A percentile compares a stretch with the other conserved stretches of the same genome.
These are phyloP conservation scores for Amazona vittata DNA, from an alignment of 2,113 vertebrate species.

Conservation along the genomic window DNA sequence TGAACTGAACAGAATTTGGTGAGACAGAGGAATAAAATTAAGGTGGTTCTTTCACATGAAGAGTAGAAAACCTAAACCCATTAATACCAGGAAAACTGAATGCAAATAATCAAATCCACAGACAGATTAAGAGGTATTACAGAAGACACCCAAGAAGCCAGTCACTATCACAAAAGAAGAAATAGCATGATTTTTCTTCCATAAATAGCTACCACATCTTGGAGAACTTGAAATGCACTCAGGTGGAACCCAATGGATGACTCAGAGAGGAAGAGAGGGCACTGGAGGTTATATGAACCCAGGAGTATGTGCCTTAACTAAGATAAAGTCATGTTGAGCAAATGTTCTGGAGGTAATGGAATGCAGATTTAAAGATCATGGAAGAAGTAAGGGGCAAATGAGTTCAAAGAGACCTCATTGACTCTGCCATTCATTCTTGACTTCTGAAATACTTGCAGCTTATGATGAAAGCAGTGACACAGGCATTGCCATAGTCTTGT, in stretches of 20 bases:
- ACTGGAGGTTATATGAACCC: constrained; percentile 4
- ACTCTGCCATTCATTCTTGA: constrained; percentile 41
- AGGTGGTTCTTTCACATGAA: not conserved
- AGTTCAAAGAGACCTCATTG: constrained; percentile 58
- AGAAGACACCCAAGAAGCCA: not conserved
- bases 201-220: constrained; percentile 7
- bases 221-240: not conserved
- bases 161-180: not conserved
- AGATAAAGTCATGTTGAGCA: not conserved
- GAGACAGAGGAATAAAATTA: not conserved
- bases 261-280: constrained; percentile 7
- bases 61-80: not conserved
- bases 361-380: constrained; percentile 39
- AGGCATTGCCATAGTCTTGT: not conserved
- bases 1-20: not conserved
- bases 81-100: not conserved
- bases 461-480: constrained; percentile 37
- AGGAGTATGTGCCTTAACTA: not conserved
- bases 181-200: not conserved
- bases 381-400: constrained; percentile 19
- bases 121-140: not conserved
- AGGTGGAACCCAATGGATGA: not conserved
- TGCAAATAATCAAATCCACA: not conserved
- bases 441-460: constrained; percentile 6
- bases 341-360: constrained; percentile 37